phyloP scores from a whole-genome alignment of 2,888 invertebrate species.

The Coleophora flavipennella region DNA sequence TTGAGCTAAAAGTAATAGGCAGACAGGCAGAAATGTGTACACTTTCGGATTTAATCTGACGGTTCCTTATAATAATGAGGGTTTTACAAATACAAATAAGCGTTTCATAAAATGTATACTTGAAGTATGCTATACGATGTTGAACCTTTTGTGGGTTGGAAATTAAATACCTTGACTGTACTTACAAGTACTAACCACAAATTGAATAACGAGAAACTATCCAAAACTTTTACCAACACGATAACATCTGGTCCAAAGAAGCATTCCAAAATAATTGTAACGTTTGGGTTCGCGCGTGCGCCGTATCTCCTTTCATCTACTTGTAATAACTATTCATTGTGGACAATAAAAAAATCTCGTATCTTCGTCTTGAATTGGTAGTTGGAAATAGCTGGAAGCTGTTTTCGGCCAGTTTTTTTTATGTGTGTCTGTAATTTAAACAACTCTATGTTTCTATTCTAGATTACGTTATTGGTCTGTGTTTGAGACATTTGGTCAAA shows the following conservation, averaged over 20 bases:
- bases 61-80: too few species aligned
- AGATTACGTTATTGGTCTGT: too few species aligned
- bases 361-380: constrained; percentile 34
- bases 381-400: constrained; percentile 48
- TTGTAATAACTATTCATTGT: constrained; percentile 50
- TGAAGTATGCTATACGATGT: too few species aligned
- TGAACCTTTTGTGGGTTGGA: too few species aligned
- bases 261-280: constrained; percentile 42
- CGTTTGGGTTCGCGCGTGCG: constrained; percentile 36
- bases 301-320: constrained; percentile 43
- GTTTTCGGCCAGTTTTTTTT: constrained; percentile 21
- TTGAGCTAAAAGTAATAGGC: too few species aligned
- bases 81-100: too few species aligned
- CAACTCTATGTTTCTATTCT: too few species aligned
- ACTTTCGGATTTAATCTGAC: too few species aligned
- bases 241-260: constrained; percentile 33
- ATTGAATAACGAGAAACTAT: constrained; percentile 32
- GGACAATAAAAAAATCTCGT: constrained; percentile 42
- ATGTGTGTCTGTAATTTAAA: too few species aligned
- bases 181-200: constrained; percentile 22
- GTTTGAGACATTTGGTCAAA: too few species aligned
- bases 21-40: too few species aligned
- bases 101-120: too few species aligned
- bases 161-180: constrained; percentile 1
- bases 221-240: constrained; percentile 27